phyloP scores from a whole-genome alignment of 2,888 invertebrate species.

The Dryococelus australis region DNA sequence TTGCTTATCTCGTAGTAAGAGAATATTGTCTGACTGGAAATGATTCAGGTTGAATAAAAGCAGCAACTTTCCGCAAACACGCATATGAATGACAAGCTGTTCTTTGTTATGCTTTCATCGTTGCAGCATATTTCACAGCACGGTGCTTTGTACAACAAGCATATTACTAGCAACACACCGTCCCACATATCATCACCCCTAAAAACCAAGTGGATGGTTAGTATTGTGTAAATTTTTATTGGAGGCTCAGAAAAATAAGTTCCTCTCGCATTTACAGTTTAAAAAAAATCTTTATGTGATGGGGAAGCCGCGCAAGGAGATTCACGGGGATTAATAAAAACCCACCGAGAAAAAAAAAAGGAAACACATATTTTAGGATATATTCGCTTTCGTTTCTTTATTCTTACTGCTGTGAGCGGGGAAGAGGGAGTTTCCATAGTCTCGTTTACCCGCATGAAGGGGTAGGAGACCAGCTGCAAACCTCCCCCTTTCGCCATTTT shows the following conservation, averaged over 20 bases:
- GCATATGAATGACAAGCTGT: too few relatives aligned
- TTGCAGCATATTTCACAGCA: neutral
- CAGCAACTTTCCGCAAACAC: too few relatives aligned
- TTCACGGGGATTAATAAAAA: slow-evolving; percentile 1
- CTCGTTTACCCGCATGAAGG: neutral
- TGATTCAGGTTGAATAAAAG: too few relatives aligned
- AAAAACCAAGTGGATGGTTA: neutral
- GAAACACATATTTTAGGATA: neutral
- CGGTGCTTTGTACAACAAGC: neutral
- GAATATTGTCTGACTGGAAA: too few relatives aligned
- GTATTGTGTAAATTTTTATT: neutral
- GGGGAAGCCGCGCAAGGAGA: neutral
- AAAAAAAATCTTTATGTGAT: neutral
- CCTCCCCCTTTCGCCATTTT: neutral
- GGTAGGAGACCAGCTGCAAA: slow-evolving; percentile 9
- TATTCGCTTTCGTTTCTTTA: neutral
- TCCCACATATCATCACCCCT: neutral
- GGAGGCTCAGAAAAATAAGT: neutral
- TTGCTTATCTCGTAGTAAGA: too few relatives aligned
- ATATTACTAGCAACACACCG: neutral
- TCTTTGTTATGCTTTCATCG: neutral
- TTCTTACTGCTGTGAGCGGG: neutral
- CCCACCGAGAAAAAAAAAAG: neutral
- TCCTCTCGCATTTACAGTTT: neutral
- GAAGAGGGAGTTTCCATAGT: neutral